A percentile compares a stretch with the other conserved stretches of the same genome.
Evolutionary conservation across 2,113 vertebrate species (phyloP).

Genomic region (Microcebus ravelobensis): DNA sequence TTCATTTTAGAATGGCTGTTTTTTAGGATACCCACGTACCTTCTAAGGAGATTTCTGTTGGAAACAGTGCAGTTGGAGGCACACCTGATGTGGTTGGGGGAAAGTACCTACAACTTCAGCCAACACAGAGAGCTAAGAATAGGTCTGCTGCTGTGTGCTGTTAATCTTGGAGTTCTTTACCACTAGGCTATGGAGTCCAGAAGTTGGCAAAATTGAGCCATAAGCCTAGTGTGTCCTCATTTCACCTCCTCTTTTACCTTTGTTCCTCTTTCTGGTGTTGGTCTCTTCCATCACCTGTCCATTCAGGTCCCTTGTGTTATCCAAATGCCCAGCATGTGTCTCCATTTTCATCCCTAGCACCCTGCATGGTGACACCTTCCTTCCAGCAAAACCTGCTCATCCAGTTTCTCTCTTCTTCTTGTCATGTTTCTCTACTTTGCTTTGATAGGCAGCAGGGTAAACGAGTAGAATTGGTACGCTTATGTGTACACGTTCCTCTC

Average conservation of each 20-base stretch:
- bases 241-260: not conserved
- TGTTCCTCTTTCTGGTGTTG: not conserved
- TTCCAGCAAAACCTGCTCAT: not conserved
- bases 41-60: not conserved
- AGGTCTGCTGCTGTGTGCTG: not conserved
- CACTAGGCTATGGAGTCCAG: not conserved
- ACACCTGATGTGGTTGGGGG: not conserved
- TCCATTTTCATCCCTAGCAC: not conserved
- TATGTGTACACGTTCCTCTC: not conserved
- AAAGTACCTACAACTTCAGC: not conserved
- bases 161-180: not conserved
- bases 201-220: not conserved
- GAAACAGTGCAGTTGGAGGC: not conserved
- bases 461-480: not conserved
- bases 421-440: not conserved
- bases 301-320: not conserved
- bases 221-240: not conserved
- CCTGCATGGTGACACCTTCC: not conserved
- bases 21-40: not conserved
- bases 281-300: not conserved
- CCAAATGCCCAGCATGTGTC: not conserved
- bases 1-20: slow-evolving; percentile 6
- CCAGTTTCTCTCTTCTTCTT: not conserved
- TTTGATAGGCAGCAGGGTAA: not conserved
- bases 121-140: not conserved